These are phyloP conservation scores for Semotilus atromaculatus DNA, from an alignment of 2,797 vertebrate species.

Conservation along the genomic window DNA sequence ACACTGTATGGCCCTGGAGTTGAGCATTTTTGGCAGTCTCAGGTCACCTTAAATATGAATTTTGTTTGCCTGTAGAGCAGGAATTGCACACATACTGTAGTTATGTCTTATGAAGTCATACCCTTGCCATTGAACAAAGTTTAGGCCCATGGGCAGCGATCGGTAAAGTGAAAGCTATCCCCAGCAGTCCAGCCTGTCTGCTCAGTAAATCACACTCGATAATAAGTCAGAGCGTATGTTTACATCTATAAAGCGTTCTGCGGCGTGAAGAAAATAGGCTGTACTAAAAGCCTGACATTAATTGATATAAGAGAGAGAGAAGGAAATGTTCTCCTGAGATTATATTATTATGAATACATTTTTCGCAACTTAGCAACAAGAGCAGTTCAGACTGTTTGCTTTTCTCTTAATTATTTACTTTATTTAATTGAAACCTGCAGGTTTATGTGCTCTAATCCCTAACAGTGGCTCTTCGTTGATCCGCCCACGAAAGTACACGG, in stretches of 20 bases:
- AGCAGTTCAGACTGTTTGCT: background rate
- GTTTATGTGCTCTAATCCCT: conserved; percentile 21
- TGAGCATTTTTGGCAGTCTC: background rate
- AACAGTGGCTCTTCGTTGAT: background rate
- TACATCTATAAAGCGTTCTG: conserved; percentile 31
- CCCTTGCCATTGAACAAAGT: background rate
- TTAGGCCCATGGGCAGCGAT: conserved; percentile 53
- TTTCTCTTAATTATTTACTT: conserved; percentile 21
- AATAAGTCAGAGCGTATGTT: conserved; percentile 25
- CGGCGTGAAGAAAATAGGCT: background rate
- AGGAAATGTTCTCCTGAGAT: background rate
- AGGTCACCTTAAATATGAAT: background rate
- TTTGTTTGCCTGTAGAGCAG: background rate
- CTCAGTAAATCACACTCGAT: conserved; percentile 38
- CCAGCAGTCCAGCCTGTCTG: background rate
- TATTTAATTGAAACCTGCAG: conserved; percentile 6
- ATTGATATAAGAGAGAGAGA: background rate
- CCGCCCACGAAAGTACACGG: background rate
- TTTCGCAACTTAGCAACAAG: conserved; percentile 8
- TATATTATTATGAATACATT: background rate
- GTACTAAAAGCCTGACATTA: background rate
- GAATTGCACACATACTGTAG: background rate
- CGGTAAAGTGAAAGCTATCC: background rate
- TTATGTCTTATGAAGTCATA: background rate
- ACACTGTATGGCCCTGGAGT: background rate